Base-by-base conservation (phyloP, 1,140 invertebrate species). In the Bicyclus anynana region DNA sequence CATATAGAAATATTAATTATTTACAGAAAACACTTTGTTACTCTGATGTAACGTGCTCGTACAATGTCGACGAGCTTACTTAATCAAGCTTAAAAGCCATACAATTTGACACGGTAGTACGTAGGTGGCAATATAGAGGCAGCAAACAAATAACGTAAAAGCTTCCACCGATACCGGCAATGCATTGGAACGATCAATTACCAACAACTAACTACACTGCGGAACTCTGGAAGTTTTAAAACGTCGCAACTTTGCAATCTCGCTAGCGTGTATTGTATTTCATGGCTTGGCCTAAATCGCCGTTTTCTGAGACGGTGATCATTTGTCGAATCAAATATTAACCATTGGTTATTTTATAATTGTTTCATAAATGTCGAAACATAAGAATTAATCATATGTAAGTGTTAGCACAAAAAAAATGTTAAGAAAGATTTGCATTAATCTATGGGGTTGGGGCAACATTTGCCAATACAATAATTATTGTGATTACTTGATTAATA, bases 211-310 rank as follows among this genome's bases (percentile, higher is more conserved):
- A 59, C 56, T 53, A 48, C 20, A 46, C 10, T n/a, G 7, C 18
- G 35, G 47, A 77, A 79, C n/a, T 7, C 21, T n/a, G 26, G 48
- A 77, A 80, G 70, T 77, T 81, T 72, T 80, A 72, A 47, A 42
- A 23, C 59, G 23, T 53, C 17, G 47, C 48, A 80, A 83, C 76
- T 74, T 74, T 33, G 54, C 64, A 68, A 77, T 72, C 63, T 75
- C 58, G 60, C 51, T 50, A 50, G 17, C 33, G 12, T 56, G 52
- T 73, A 65, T 69, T 65, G 59, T 63, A 56, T 78, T 71, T 67
- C 69, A 64, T 69, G 65, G 74, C 51, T 23, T 67, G 47, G 38
- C 5, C 10, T 33, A n/a, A n/a, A n/a, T n/a, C n/a, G n/a, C n/a
- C n/a, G n/a, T n/a, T n/a, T n/a, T n/a, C n/a, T n/a, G n/a, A n/a